Base-by-base conservation (phyloP, 2,888 invertebrate genomes). In the Zaprionus obscuricornis region DNA sequence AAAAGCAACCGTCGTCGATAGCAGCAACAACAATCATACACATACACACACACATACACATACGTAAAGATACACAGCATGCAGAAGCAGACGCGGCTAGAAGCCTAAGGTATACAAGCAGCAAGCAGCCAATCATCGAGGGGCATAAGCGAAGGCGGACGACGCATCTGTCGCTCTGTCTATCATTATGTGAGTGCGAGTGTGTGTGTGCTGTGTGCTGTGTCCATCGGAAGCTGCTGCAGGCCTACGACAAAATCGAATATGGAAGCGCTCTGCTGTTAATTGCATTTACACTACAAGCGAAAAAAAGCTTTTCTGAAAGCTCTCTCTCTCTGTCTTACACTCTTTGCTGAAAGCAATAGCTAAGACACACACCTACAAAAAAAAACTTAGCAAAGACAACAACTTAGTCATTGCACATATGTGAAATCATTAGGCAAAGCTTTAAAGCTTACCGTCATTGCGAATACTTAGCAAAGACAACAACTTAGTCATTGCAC, bases 211-310 rank as follows among this genome's bases (percentile, higher is more conserved):
- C 8, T 24, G 36, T 14, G 7, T 17, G 46, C n/a, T n/a, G n/a
- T 40, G 43, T 54, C 46, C 72, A 49, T 58, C 71, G 75, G 75
- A 76, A 71, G 77, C 74, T 81, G 81, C 68, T 63, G 55, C 46
- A 13, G 26, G 11, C 17, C 55, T 42, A 36, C 47, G 24, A 57
- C 22, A 17, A 51, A 54, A 36, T 29, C 34, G 42, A 34, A 59
- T 24, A 10, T 58, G 20, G 34, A 29, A 57, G 43, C 42, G 14
- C 22, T 5, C 22, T 7, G 22, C 59, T 55, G 36, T 70, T 49
- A 33, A 59, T 59, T 69, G 70, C 59, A 65, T 51, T 69, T 10
- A 40, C 37, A 54, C 22, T 7, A 20, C 20, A 22, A 7, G 5
- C 7, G 7, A 4, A 22, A 4, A 26, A 11, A 55, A 66, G 67